Percentiles rank a stretch among this genome's conserved stretches.
phyloP scores from a whole-genome alignment of 2,888 invertebrate genomes.

The Molanna angustata region DNA sequence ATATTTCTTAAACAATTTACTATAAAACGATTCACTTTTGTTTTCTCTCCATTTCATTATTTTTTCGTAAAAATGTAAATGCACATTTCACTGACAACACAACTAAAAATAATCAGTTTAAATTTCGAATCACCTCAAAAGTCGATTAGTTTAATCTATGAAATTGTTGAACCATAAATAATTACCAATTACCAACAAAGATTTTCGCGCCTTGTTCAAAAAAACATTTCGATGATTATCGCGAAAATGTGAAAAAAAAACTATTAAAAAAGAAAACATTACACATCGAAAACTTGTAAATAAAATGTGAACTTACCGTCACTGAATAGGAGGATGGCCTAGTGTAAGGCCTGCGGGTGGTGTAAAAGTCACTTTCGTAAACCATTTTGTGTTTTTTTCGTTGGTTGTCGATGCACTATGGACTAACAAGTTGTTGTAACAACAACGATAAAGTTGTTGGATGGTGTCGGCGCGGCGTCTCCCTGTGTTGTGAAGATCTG shows the following conservation, averaged over 20 bases:
- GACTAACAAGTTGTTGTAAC: constrained; percentile 11
- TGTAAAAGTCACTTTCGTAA: constrained; percentile 91
- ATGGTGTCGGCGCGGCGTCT: constrained; percentile 30
- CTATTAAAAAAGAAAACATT: constrained; percentile 11
- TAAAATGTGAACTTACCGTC: constrained; percentile 65
- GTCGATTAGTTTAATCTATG: no score
- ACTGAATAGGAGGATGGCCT: constrained; percentile 73
- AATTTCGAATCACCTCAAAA: no score
- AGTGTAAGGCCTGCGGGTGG: constrained; percentile 80
- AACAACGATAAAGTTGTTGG: constrained; percentile 15
- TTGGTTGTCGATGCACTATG: background rate
- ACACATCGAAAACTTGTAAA: constrained; percentile 11
- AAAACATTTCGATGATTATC: constrained; percentile 20
- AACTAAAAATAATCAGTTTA: no score
- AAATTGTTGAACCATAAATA: no score
- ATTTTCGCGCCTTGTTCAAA: constrained; percentile 23
- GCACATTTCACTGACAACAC: no score
- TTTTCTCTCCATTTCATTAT: no score
- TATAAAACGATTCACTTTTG: no score
- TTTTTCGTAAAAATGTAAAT: no score
- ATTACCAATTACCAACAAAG: constrained; percentile 33
- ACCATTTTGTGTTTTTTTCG: constrained; percentile 62
- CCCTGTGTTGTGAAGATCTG: constrained; percentile 22
- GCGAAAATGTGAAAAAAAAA: constrained; percentile 10
- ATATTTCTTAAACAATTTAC: no score